phyloP scores from a whole-genome alignment of 2,113 vertebrate genomes.

The Neoarius graeffei region DNA sequence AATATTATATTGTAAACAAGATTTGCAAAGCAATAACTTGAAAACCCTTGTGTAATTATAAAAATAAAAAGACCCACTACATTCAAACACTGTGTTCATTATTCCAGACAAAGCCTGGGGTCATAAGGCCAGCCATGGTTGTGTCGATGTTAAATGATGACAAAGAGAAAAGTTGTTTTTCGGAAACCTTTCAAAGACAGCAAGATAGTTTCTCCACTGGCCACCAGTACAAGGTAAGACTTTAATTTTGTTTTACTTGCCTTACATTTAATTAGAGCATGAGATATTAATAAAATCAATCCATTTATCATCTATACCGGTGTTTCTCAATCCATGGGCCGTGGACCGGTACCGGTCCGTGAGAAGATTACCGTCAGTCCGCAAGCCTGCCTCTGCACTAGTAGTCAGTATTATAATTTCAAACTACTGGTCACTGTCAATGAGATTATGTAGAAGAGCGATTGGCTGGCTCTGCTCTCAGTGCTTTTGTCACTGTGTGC shows the following conservation, averaged over 20 bases:
- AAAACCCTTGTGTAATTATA: neutral
- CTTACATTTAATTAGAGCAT: neutral
- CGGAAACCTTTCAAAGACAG: constrained; percentile 79
- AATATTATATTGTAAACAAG: neutral
- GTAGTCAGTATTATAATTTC: too few species aligned
- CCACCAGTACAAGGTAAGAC: constrained; percentile 74
- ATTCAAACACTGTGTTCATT: constrained; percentile 37
- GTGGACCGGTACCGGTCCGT: too few species aligned
- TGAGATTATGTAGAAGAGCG: too few species aligned
- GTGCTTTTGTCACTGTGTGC: too few species aligned
- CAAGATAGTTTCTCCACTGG: constrained; percentile 65
- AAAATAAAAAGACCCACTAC: neutral
- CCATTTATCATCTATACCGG: too few species aligned
- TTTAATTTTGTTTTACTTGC: neutral
- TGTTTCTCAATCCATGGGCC: too few species aligned
- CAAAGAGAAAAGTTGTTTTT: constrained; percentile 70
- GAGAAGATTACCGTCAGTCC: too few species aligned
- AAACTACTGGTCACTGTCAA: too few species aligned
- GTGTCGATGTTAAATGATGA: constrained; percentile 74
- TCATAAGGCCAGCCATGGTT: constrained; percentile 80
- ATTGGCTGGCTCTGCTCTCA: too few species aligned
- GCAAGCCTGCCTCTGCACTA: too few species aligned
- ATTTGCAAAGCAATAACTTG: neutral
- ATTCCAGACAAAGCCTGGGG: constrained; percentile 85
- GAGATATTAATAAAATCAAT: neutral